Evolutionary conservation across 2,888 invertebrate genomes (phyloP).

Genomic region (Drosophila recens): DNA sequence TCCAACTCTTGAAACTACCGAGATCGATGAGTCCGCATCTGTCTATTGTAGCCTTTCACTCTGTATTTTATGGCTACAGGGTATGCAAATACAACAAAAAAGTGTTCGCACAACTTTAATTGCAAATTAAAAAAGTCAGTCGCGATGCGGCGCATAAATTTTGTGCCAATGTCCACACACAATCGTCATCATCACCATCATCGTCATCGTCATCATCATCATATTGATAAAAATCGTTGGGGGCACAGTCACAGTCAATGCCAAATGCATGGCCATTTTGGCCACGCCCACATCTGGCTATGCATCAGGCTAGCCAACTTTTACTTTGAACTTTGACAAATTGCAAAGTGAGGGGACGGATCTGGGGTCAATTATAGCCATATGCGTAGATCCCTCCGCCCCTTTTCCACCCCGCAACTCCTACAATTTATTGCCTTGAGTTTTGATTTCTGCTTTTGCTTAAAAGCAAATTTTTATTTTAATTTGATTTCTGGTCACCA

Average conservation of each 20-base stretch:
- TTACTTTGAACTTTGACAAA: constrained; percentile 66
- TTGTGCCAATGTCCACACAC: constrained; percentile 17
- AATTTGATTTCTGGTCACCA: constrained; percentile 64
- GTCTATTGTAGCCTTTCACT: too few species aligned
- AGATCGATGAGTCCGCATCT: not conserved
- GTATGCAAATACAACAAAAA: constrained; percentile 27
- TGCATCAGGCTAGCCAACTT: constrained; percentile 41
- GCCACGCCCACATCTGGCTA: constrained; percentile 31
- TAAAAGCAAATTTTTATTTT: constrained; percentile 55
- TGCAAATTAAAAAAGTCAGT: constrained; percentile 58
- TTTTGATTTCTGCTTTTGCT: constrained; percentile 24
- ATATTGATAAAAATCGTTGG: constrained; percentile 29
- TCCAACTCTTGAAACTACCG: not conserved
- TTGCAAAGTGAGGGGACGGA: not conserved
- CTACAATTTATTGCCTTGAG: constrained; percentile 51
- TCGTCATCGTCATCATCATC: constrained; percentile 9
- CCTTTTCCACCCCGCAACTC: not conserved
- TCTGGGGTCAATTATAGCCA: constrained; percentile 27
- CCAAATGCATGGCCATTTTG: constrained; percentile 52
- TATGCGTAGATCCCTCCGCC: constrained; percentile 21
- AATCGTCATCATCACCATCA: constrained; percentile 15
- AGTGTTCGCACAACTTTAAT: constrained; percentile 52
- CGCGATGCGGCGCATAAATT: constrained; percentile 51
- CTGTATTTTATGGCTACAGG: constrained; percentile 21
- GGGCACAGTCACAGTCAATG: constrained; percentile 35